These are phyloP conservation scores for Chouioia cunea DNA, from an alignment of 2,888 invertebrate species.

Conservation along the genomic window DNA sequence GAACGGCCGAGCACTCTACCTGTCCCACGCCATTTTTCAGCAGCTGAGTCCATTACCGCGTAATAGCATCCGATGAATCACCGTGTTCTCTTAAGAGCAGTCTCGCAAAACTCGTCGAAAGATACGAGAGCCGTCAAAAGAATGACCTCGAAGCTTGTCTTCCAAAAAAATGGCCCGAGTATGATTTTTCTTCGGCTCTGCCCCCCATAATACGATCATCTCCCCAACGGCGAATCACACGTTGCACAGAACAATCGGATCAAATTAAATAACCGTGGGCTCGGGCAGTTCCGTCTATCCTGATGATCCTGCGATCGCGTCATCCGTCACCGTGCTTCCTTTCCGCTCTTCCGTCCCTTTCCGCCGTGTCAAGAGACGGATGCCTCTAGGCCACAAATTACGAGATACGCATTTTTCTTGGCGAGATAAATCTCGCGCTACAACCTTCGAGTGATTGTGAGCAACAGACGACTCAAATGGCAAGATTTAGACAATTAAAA, in stretches of 20 bases:
- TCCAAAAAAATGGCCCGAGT: conserved; percentile 47
- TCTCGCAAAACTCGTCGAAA: conserved; percentile 49
- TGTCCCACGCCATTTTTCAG: conserved; percentile 55
- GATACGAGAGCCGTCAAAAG: conserved; percentile 34
- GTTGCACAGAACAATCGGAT: conserved; percentile 44
- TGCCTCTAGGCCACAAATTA: too few relatives aligned
- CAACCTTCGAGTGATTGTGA: too few relatives aligned
- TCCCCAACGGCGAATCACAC: conserved; percentile 30
- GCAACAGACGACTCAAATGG: too few relatives aligned
- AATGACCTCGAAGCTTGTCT: conserved; percentile 39
- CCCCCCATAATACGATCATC: conserved; percentile 48
- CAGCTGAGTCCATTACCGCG: conserved; percentile 57
- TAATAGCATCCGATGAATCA: conserved; percentile 62
- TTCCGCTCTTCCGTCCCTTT: not conserved
- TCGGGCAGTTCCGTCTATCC: conserved; percentile 4
- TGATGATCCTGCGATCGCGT: too few relatives aligned
- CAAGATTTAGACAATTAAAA: too few relatives aligned
- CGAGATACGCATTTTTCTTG: too few relatives aligned
- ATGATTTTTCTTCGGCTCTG: conserved; percentile 47
- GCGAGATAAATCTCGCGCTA: too few relatives aligned
- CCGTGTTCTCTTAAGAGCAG: conserved; percentile 54
- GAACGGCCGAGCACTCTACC: conserved; percentile 46
- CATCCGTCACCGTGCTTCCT: conserved; percentile 13
- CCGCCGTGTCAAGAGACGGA: too few relatives aligned
- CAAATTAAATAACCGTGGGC: conserved; percentile 43